Conservation (phyloP, 2,113 vertebrate genomes). For the Trinectes maculatus region DNA sequence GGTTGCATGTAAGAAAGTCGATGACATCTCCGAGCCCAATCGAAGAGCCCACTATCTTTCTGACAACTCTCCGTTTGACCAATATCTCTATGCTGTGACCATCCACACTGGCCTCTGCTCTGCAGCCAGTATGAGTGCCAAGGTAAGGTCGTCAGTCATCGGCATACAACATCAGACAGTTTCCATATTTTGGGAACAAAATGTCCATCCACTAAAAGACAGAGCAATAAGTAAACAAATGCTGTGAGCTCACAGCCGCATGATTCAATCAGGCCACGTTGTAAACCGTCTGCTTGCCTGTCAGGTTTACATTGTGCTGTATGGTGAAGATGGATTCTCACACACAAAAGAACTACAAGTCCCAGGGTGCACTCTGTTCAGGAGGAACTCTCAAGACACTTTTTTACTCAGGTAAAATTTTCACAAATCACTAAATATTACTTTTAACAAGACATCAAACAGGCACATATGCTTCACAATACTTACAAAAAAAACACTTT, state of each 20-base stretch:
- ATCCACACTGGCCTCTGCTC: slow-evolving; percentile 84
- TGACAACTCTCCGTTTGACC: slow-evolving; percentile 70
- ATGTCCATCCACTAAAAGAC: too few relatives aligned
- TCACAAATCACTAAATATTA: background rate
- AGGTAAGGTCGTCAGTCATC: slow-evolving; percentile 71
- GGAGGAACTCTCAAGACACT: slow-evolving; percentile 83
- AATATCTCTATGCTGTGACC: slow-evolving; percentile 78
- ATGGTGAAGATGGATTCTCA: slow-evolving; percentile 80
- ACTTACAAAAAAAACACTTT: too few relatives aligned
- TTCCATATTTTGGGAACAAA: too few relatives aligned
- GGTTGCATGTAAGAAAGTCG: slow-evolving; percentile 59
- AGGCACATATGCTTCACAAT: background rate
- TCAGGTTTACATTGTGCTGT: slow-evolving; percentile 84
- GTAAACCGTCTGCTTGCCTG: background rate
- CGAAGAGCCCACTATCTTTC: slow-evolving; percentile 72
- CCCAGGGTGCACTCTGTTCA: slow-evolving; percentile 80
- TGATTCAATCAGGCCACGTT: too few relatives aligned
- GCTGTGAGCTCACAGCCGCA: too few relatives aligned
- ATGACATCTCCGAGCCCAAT: slow-evolving; percentile 54
- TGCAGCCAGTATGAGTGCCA: slow-evolving; percentile 78
- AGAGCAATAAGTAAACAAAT: too few relatives aligned
- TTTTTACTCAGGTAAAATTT: slow-evolving; percentile 86
- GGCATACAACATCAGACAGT: too few relatives aligned
- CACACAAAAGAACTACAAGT: slow-evolving; percentile 83
- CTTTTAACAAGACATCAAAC: background rate